Evolutionary conservation across 2,113 vertebrate genomes (phyloP).

Genomic region (Todiramphus chloris): DNA sequence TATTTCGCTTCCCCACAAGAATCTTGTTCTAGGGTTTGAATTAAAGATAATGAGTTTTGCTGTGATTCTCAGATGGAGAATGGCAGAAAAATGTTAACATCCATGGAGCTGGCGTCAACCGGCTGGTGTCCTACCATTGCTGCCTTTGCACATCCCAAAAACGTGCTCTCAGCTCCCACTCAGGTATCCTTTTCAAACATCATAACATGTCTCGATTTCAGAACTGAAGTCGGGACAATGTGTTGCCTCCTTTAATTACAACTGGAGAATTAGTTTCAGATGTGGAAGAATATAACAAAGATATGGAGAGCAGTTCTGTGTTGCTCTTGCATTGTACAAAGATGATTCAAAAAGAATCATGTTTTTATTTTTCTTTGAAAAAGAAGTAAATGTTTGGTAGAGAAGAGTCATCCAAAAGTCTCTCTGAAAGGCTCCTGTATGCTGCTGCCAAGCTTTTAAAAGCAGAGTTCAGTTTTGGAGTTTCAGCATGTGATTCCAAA

Average conservation of each 20-base stretch:
- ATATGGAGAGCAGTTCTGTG: neutral
- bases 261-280: neutral
- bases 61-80: neutral
- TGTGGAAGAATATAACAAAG: neutral
- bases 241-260: neutral
- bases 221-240: neutral
- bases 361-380: neutral
- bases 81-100: neutral
- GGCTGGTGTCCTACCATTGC: neutral
- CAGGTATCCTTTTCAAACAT: neutral
- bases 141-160: neutral
- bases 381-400: neutral
- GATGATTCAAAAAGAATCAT: neutral
- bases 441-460: neutral
- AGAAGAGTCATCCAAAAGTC: neutral
- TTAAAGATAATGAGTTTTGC: neutral
- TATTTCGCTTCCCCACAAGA: neutral
- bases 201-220: neutral
- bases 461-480: neutral
- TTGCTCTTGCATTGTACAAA: neutral
- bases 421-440: neutral
- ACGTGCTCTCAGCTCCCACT: neutral
- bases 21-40: neutral
- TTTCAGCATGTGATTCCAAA: neutral
- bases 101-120: fast-evolving